These are phyloP conservation scores for Allobates femoralis DNA, from an alignment of 2,797 vertebrate genomes.

Conservation along the genomic window DNA sequence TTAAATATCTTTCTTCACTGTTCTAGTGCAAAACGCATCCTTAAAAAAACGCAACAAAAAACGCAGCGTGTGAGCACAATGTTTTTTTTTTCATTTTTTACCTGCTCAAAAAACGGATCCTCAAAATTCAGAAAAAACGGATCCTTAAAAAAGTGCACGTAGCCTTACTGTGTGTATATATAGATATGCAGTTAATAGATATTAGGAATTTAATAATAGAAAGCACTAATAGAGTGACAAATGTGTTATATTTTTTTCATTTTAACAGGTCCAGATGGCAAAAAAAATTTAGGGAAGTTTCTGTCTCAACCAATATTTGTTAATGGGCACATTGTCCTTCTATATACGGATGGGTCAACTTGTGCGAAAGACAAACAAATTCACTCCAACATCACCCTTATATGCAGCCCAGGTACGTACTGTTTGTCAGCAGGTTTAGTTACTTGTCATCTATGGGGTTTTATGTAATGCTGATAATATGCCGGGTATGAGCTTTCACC, in stretches of 20 bases:
- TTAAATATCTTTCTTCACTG: too few relatives aligned
- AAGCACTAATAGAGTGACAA: too few relatives aligned
- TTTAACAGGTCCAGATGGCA: conserved; percentile 75
- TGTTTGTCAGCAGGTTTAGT: not conserved
- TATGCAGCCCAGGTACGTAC: conserved; percentile 88
- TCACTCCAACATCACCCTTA: conserved; percentile 82
- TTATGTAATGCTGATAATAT: not conserved
- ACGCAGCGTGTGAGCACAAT: too few relatives aligned
- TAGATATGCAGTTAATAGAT: too few relatives aligned
- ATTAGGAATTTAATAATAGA: too few relatives aligned
- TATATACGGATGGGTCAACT: conserved; percentile 82
- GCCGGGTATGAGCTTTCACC: not conserved
- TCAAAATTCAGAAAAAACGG: too few relatives aligned
- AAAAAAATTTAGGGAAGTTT: conserved; percentile 86
- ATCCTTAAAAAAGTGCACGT: too few relatives aligned
- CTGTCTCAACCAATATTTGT: conserved; percentile 82
- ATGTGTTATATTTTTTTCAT: not conserved
- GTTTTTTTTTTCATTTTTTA: too few relatives aligned
- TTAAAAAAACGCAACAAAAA: too few relatives aligned
- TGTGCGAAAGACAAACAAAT: conserved; percentile 78
- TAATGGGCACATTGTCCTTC: conserved; percentile 80
- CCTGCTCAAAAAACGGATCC: too few relatives aligned
- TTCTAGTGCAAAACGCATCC: too few relatives aligned
- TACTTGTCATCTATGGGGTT: not conserved
- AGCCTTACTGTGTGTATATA: too few relatives aligned